Base-by-base conservation (phyloP, 2,888 invertebrate genomes). In the Halictus quadricinctus region DNA sequence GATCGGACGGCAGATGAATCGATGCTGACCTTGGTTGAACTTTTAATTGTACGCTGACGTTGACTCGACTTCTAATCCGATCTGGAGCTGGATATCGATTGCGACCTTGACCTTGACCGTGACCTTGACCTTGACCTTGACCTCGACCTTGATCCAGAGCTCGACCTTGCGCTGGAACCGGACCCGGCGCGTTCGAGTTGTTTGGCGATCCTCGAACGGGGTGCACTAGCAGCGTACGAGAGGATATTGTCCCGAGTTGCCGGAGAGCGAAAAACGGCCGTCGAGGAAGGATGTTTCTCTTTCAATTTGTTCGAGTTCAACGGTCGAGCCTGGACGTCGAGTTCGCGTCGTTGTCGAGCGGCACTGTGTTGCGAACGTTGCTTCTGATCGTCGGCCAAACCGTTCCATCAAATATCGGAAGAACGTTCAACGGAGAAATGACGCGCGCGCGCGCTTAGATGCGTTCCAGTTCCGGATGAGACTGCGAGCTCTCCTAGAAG, bases 401-500 rank as follows among this genome's bases (percentile, higher is more conserved):
- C 43, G 43, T 43, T 43, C 29, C n/a, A 50, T 58, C n/a, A 48
- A 72, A 48, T 79, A 43, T 79, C 79, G 54, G 36, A 41, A 48
- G 36, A 64, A 64, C 29, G 46, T 81, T 64, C 10, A 25, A 36
- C 18, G 15, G 21, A 36, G 69, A 21, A 43, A 70, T 18, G 46
- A 76, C 21, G n/a, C 43, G 70, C 75, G 74, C 64, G 74, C 81
- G 79, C 84, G 85, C 72, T 91, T 91, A 92, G 92, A 90, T 92
- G 91, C 92, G 92, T 92, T 92, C 92, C 90, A 91, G 91, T 90
- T 93, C 92, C 93, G 93, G 93, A 92, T 92, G 92, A 91, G 93
- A 94, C 94, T 94, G 94, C 92, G 94, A 92, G 91, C 91, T 93
- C 94, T 92, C 93, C 94, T 93, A 93, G 93, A 91, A 93, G 92